Base-by-base conservation (phyloP, 1,140 invertebrate genomes). In the Teleopsis dalmanni region DNA sequence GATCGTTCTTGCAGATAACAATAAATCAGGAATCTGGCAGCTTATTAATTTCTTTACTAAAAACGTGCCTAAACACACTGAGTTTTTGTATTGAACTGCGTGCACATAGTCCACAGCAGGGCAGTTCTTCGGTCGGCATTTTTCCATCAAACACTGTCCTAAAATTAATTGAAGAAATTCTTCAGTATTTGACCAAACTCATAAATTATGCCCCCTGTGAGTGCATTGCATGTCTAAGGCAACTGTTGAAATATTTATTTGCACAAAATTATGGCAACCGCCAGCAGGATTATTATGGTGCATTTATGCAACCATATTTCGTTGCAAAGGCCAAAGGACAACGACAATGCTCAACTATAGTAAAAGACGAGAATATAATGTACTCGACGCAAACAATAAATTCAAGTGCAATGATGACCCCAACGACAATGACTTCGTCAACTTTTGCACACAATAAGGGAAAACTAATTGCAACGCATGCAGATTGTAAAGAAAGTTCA, bases 231-330 rank as follows among this genome's bases (percentile, higher is more conserved):
- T 88, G 86, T 72, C 85, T 91, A 18, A 80, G 86, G 55, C 86
- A 90, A 76, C 61, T 92, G 38, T 67, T 91, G 34, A 88, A 89
- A 70, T 83, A 83, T 60, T 71, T 91, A 43, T 91, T 90, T 75
- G 82, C 81, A 25, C 81, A 79, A 21, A 90, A 90, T 71, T 73
- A 87, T 48, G 75, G 75, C 26, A 76, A 76, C 43, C 52, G 58
- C 51, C 54, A 57, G 52, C 53, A 47, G 29, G 61, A 55, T 27
- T 52, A 60, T 47, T 56, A 67, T 49, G 19, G 49, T 46, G 41
- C 61, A 51, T 62, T 63, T 45, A 55, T 61, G 49, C 57, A 55
- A 21, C 51, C 64, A 42, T 65, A 62, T 52, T 70, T 70, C 57
- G 55, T 29, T 55, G 62, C 57, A 45, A 62, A 57, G 51, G 50